Base-by-base conservation (phyloP, 2,113 vertebrate species). In the Glaucomys volans region DNA sequence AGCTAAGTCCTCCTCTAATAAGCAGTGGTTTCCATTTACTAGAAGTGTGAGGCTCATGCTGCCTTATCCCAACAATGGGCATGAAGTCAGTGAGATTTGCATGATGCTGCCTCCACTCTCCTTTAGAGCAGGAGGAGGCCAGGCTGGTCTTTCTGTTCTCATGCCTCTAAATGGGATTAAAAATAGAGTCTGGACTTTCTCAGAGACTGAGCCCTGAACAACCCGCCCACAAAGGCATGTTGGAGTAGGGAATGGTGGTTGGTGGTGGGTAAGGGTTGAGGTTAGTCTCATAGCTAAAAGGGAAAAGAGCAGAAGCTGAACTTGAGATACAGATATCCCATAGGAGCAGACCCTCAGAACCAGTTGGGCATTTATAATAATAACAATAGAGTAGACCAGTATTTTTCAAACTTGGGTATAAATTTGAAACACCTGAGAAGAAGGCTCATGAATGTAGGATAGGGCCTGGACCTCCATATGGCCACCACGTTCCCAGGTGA, bases 91-190 rank as follows among this genome's bases (percentile, higher is more conserved):
- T 64, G 1, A n/a, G 42, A 94, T 37, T 12, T 17, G 17, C 30
- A 30, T 16, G 0, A 0, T 30, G 24, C 4, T n/a, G 50, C 64
- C 18, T 30, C 17, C 0, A 0, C 66, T 90, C 89, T 85, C 37
- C 80, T 75, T 69, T 52, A 62, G 62, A 72, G 47, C 24, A 74
- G 54, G 62, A 72, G 42, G 18, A 64, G 16, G 18, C 54, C 30
- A 91, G 64, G 28, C 17, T 37, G 10, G 4, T 8, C 35, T 59
- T 69, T 64, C 69, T 71, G 16, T 83, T 87, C 62, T 32, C 12
- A 5, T 32, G 44, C 35, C 22, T 87, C 77, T 79, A 8, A 92
- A n/a, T 76, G 62, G 67, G 9, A 52, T 42, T 62, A 67, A 96
- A 26, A 75, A 85, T 64, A 22, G 17, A 89, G 40, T 11, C 2